Conservation (phyloP, 1,140 invertebrate genomes). For the Drosophila obscura region DNA sequence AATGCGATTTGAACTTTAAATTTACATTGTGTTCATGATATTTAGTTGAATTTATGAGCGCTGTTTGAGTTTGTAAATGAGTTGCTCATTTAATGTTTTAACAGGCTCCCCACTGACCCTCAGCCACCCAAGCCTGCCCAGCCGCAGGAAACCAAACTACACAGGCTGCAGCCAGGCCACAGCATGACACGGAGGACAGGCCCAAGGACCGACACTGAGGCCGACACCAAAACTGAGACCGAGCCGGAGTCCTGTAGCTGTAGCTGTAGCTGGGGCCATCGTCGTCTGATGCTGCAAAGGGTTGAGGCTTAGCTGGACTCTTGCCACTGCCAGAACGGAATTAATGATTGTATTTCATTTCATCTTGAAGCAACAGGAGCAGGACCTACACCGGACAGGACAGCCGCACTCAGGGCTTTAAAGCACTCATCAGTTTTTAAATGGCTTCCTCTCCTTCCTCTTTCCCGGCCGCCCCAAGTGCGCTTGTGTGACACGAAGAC, state of each 20-base stretch:
- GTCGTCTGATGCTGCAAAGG: not conserved
- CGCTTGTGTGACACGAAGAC: no score
- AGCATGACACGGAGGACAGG: not conserved
- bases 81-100: slow-evolving; percentile 80
- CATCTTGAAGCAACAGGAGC: not conserved
- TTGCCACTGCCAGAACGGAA: slow-evolving; percentile 60
- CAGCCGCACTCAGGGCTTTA: no score
- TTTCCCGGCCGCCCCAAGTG: no score
- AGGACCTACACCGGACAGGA: no score
- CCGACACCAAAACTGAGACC: not conserved
- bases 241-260: no score
- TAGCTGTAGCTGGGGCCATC: no score
- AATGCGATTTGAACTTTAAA: slow-evolving; percentile 81
- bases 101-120: slow-evolving; percentile 40
- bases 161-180: slow-evolving; percentile 31
- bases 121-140: not conserved
- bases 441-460: no score
- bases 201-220: no score
- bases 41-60: slow-evolving; percentile 81
- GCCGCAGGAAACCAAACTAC: slow-evolving; percentile 30
- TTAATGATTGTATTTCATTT: slow-evolving; percentile 80
- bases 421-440: no score
- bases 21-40: slow-evolving; percentile 82
- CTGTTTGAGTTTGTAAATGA: slow-evolving; percentile 82
- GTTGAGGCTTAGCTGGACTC: slow-evolving; percentile 27